Conservation (phyloP, 2,113 vertebrate genomes). For the Genyomyrus donnyi region DNA sequence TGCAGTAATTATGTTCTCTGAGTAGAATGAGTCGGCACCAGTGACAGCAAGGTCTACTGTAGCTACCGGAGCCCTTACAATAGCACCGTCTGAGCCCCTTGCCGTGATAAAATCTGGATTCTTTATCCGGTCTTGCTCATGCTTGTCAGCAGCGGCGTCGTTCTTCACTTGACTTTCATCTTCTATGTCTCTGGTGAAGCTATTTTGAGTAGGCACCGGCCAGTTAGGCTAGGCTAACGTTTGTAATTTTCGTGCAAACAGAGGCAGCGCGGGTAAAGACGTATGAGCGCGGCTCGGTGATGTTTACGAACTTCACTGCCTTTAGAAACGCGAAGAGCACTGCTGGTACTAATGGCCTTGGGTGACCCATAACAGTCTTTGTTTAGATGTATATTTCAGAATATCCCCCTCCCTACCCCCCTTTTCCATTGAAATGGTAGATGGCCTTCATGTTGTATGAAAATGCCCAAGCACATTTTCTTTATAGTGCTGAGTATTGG, state of each 20-base stretch:
- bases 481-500: not conserved
- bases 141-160: too few species aligned
- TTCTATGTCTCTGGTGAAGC: not conserved
- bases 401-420: not conserved
- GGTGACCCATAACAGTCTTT: not conserved
- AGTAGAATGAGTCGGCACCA: not conserved
- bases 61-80: not conserved
- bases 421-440: not conserved
- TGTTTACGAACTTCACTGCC: not conserved
- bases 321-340: not conserved
- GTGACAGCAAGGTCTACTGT: not conserved
- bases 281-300: not conserved
- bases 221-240: not conserved
- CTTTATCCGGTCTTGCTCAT: not conserved
- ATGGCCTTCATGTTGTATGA: not conserved
- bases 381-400: not conserved
- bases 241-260: not conserved
- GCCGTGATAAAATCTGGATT: not conserved
- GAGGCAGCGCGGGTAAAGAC: not conserved
- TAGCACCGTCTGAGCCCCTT: not conserved
- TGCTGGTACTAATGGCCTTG: not conserved
- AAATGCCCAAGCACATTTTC: not conserved
- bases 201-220: not conserved
- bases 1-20: not conserved
- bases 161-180: not conserved